These are phyloP conservation scores for Fratercula arctica DNA, from an alignment of 2,797 vertebrate genomes.

Conservation along the genomic window DNA sequence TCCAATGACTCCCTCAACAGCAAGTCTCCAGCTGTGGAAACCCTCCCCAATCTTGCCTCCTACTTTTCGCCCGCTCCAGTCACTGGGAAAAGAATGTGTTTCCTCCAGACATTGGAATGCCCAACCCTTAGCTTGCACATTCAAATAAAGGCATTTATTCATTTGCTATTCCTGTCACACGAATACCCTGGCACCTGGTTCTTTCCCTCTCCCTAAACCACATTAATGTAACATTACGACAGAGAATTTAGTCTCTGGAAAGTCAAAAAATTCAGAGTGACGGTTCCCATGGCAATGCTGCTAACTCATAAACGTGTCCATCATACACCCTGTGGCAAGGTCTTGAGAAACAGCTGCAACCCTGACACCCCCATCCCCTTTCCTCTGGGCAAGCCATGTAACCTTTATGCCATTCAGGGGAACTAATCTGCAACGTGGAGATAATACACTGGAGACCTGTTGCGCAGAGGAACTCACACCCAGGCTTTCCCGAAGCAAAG, in stretches of 20 bases:
- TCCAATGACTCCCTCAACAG: not conserved
- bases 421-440: not conserved
- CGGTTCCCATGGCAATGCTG: constrained; percentile 25
- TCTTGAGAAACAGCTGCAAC: constrained; percentile 46
- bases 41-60: not conserved
- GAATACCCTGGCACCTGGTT: not conserved
- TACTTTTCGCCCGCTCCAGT: not conserved
- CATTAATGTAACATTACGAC: not conserved
- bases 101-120: constrained; percentile 57
- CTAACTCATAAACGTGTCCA: not conserved
- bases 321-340: constrained; percentile 15
- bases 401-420: not conserved
- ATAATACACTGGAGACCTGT: not conserved
- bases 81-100: constrained; percentile 47
- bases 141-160: constrained; percentile 61
- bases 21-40: constrained; percentile 49
- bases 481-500: constrained; percentile 23
- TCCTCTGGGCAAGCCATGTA: not conserved
- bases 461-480: not conserved
- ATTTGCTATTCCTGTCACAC: constrained; percentile 47
- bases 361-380: not conserved
- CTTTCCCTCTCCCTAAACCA: not conserved
- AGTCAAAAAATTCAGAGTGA: not conserved
- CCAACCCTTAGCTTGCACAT: constrained; percentile 59
- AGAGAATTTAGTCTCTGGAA: constrained; percentile 17